These are phyloP conservation scores for Callyntrura guangdongensis DNA, from an alignment of 2,888 invertebrate species.

Conservation along the genomic window DNA sequence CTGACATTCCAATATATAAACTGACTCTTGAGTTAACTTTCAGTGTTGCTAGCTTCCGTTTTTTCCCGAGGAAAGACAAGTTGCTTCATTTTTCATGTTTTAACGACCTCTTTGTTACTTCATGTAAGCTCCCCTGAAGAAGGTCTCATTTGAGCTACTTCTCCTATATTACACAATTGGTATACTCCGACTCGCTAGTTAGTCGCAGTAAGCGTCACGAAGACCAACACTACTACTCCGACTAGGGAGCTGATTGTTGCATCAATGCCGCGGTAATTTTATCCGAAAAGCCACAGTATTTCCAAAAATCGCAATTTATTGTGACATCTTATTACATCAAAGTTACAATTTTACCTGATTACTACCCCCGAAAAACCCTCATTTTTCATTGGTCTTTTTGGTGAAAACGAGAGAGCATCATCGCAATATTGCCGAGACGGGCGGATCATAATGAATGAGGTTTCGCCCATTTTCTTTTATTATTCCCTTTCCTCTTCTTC, in stretches of 20 bases:
- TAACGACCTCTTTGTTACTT: too few species aligned
- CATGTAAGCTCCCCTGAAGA: too few species aligned
- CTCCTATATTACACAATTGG: not conserved
- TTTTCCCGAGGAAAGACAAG: too few species aligned
- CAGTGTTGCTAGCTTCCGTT: too few species aligned
- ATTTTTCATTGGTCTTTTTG: too few species aligned
- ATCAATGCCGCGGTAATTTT: too few species aligned
- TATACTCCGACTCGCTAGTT: not conserved
- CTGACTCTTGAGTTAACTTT: too few species aligned
- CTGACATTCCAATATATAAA: too few species aligned
- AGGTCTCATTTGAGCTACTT: not conserved
- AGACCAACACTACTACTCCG: not conserved
- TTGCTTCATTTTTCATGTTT: too few species aligned
- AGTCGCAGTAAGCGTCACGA: not conserved
- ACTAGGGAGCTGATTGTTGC: not conserved
- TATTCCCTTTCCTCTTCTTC: slow-evolving; percentile 12
- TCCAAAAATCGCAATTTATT: not conserved
- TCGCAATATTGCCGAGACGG: not conserved
- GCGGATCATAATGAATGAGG: slow-evolving; percentile 6
- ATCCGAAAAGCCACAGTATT: not conserved
- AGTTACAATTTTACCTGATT: slow-evolving; percentile 15
- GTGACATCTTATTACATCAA: not conserved
- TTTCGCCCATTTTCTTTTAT: slow-evolving; percentile 48
- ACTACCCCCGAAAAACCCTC: not conserved
- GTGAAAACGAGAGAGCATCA: not conserved